Evolutionary conservation across 2,113 vertebrate species (phyloP).

Genomic region (Edolisoma coerulescens): DNA sequence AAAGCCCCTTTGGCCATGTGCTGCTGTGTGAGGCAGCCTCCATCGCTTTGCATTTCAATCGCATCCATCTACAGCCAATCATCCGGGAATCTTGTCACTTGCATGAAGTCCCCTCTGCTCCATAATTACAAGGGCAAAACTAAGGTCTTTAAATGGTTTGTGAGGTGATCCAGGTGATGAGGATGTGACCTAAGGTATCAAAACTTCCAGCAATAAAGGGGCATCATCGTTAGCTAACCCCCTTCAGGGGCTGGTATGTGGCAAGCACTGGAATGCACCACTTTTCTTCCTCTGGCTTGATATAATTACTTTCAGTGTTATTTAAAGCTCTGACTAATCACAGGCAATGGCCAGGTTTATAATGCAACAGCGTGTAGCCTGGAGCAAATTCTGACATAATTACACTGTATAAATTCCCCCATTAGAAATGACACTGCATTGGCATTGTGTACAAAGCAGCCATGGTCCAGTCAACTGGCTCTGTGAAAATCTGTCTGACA

Average conservation of each 20-base stretch:
- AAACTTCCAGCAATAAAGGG: conserved; percentile 20
- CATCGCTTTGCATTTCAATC: conserved; percentile 41
- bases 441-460: conserved; percentile 57
- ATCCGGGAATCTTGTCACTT: background rate
- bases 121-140: conserved; percentile 3
- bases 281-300: conserved; percentile 39
- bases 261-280: conserved; percentile 43
- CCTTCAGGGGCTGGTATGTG: background rate
- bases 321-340: conserved; percentile 66
- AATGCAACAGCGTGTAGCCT: conserved; percentile 54
- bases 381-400: conserved; percentile 60
- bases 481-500: conserved; percentile 68
- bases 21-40: background rate
- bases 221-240: background rate
- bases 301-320: conserved; percentile 64
- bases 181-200: conserved; percentile 17
- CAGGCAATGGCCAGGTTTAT: conserved; percentile 63
- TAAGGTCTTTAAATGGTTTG: conserved; percentile 22
- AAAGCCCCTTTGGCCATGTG: background rate
- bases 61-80: background rate
- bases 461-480: conserved; percentile 52
- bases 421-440: conserved; percentile 62
- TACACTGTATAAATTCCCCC: conserved; percentile 59
- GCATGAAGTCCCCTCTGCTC: background rate
- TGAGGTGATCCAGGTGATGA: background rate